A percentile compares a stretch with the other conserved stretches of the same genome.
phyloP scores from a whole-genome alignment of 2,797 vertebrate species.

The Esox lucius region DNA sequence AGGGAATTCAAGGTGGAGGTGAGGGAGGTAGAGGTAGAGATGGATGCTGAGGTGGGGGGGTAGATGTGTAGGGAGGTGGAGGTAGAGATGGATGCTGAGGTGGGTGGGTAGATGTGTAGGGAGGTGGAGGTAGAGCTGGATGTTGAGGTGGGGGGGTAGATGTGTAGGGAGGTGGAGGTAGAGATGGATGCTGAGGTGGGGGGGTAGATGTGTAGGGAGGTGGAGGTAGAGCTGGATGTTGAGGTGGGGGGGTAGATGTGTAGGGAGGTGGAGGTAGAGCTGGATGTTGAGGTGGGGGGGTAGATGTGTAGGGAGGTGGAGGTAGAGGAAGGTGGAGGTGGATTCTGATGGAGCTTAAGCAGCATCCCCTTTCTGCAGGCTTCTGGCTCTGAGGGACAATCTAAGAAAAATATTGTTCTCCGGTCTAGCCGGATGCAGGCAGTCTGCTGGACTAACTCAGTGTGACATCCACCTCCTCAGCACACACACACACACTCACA shows the following conservation, averaged over 20 bases:
- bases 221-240: background rate
- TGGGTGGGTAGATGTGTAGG: no score
- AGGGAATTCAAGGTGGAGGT: constrained; percentile 14
- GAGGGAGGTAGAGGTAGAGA: no score
- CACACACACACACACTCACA: constrained; percentile 18
- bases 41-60: background rate
- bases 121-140: background rate
- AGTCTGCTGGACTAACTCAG: constrained; percentile 76
- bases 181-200: background rate
- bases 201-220: no score
- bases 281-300: constrained; percentile 3
- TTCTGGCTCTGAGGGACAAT: constrained; percentile 66
- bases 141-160: background rate
- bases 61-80: constrained; percentile 20
- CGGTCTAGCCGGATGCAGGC: constrained; percentile 72
- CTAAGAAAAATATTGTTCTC: constrained; percentile 80
- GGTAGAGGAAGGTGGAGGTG: background rate
- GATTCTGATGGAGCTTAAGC: constrained; percentile 46
- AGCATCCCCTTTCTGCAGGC: constrained; percentile 51
- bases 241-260: constrained; percentile 5
- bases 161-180: background rate
- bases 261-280: constrained; percentile 22
- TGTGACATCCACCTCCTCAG: constrained; percentile 64
- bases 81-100: constrained; percentile 17
- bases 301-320: background rate